These are phyloP conservation scores for Brenthis hecate DNA, from an alignment of 2,888 invertebrate genomes.

Conservation along the genomic window DNA sequence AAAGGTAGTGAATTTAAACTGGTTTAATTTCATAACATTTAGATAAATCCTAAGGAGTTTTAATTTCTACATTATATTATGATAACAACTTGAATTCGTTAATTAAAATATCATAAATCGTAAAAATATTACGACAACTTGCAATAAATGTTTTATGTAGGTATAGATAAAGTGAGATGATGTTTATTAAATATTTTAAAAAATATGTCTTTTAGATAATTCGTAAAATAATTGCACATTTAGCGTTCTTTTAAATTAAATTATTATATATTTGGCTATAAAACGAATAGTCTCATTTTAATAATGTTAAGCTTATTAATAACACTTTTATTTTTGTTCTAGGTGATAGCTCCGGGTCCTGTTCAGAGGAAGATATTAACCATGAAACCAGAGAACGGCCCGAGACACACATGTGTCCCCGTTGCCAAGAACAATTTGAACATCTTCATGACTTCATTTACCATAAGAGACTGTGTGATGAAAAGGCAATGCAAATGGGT, in stretches of 20 bases:
- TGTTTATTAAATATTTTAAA: constrained; percentile 9
- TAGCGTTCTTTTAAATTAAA: neutral
- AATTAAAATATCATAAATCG: constrained; percentile 17
- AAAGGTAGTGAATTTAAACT: constrained; percentile 6
- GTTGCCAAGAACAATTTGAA: constrained; percentile 86
- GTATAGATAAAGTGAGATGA: neutral
- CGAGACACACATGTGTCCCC: constrained; percentile 84
- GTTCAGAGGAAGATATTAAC: constrained; percentile 84
- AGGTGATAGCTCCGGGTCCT: constrained; percentile 87
- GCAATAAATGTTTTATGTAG: neutral
- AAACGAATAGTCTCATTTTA: too few species aligned
- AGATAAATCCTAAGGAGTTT: constrained; percentile 3
- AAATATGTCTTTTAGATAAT: neutral
- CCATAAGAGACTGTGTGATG: constrained; percentile 84
- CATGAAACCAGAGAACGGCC: constrained; percentile 75
- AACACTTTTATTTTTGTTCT: constrained; percentile 63
- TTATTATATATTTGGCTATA: neutral
- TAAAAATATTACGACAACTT: constrained; percentile 12
- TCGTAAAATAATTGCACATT: constrained; percentile 21
- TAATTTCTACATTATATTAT: constrained; percentile 9
- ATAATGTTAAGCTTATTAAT: neutral
- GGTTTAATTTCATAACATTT: constrained; percentile 12
- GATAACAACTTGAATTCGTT: constrained; percentile 15
- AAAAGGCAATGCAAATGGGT: constrained; percentile 84
- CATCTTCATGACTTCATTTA: constrained; percentile 84